Evolutionary conservation across 2,113 vertebrate species (phyloP).

Genomic region (Grammomys dolichurus): DNA sequence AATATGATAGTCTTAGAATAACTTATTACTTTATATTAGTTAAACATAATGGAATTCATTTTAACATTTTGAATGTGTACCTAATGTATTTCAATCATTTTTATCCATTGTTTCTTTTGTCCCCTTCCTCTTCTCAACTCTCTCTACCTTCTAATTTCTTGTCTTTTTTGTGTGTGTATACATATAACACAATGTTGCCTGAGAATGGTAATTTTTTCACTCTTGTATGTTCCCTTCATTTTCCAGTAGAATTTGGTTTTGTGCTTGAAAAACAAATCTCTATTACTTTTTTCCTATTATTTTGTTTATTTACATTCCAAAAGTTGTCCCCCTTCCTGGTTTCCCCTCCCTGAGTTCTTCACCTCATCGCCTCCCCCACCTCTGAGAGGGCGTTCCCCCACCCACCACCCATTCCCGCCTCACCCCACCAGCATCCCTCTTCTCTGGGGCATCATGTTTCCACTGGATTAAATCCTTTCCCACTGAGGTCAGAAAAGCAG

Average conservation of each 20-base stretch:
- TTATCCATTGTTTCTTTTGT: background rate
- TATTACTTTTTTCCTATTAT: background rate
- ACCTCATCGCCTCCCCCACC: no score
- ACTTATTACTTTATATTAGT: background rate
- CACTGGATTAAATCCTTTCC: no score
- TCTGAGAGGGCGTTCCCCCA: no score
- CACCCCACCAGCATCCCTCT: no score
- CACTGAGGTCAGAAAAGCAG: no score
- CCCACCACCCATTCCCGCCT: no score
- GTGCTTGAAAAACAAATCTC: background rate
- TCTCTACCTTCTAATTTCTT: background rate
- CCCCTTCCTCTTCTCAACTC: background rate
- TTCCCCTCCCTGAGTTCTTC: no score
- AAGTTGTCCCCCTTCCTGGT: no score
- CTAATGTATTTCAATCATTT: background rate
- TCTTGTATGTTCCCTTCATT: background rate
- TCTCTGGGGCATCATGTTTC: no score
- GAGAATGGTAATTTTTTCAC: background rate
- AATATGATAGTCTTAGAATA: background rate
- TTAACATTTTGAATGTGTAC: background rate
- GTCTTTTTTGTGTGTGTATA: background rate
- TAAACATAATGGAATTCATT: background rate
- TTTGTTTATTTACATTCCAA: background rate
- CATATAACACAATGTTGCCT: background rate
- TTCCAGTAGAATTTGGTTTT: background rate